phyloP scores from a whole-genome alignment of 2,113 vertebrate species.

The Platanista minor region DNA sequence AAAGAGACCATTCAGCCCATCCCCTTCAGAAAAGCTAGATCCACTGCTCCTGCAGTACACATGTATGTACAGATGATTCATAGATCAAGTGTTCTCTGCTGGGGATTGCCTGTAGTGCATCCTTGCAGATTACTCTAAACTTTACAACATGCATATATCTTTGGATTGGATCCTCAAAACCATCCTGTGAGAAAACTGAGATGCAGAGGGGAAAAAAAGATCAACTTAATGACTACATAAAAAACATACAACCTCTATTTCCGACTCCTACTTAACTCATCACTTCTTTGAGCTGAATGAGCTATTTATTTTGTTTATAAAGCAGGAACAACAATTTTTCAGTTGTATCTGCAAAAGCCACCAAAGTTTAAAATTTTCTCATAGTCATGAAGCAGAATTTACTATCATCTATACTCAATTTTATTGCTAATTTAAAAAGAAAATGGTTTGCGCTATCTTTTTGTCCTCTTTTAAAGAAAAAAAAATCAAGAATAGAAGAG shows the following conservation, averaged over 20 bases:
- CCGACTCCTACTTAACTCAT: neutral
- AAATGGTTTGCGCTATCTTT: neutral
- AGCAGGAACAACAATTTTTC: neutral
- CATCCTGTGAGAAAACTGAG: neutral
- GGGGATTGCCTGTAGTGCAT: neutral
- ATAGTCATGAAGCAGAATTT: neutral
- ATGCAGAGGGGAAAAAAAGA: neutral
- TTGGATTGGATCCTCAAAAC: neutral
- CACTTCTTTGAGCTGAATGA: neutral
- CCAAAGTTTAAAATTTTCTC: neutral
- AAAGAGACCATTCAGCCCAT: neutral
- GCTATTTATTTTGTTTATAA: conserved; percentile 19
- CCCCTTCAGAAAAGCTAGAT: neutral
- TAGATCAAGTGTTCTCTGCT: neutral
- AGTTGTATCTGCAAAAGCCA: neutral
- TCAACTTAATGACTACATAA: neutral
- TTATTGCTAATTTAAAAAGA: conserved; percentile 8
- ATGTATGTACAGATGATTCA: neutral
- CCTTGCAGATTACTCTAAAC: neutral
- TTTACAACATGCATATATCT: neutral
- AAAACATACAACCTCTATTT: conserved; percentile 13
- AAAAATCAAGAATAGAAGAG: neutral
- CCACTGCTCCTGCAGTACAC: neutral
- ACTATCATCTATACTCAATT: neutral
- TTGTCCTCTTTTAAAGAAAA: neutral